phyloP scores from a whole-genome alignment of 2,797 vertebrate species.

The Molossus molossus region DNA sequence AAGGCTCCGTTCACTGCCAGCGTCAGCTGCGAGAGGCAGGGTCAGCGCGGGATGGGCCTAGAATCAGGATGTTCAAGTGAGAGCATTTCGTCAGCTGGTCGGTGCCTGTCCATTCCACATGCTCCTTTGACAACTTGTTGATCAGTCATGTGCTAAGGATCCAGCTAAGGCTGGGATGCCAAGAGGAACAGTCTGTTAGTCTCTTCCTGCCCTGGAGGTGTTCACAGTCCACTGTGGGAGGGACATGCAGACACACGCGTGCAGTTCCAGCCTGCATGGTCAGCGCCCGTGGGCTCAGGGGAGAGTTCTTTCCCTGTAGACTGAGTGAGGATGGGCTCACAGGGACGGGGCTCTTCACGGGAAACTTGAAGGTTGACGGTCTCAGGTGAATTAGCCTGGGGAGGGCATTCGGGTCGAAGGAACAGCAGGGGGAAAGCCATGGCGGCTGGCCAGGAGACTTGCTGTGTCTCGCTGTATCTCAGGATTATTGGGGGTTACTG shows the following conservation, averaged over 20 bases:
- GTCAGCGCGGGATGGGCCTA: background rate
- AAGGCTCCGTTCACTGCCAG: slow-evolving; percentile 44
- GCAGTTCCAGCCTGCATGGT: no score
- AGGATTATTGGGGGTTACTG: background rate
- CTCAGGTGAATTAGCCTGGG: background rate
- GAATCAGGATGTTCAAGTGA: slow-evolving; percentile 32
- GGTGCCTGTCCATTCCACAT: slow-evolving; percentile 26
- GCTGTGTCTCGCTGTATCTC: background rate
- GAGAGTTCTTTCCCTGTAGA: background rate
- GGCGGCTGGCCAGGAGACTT: background rate
- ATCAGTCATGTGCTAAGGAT: background rate
- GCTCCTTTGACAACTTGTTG: slow-evolving; percentile 3
- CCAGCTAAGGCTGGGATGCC: background rate
- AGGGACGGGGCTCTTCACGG: background rate
- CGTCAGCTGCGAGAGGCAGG: slow-evolving; percentile 52
- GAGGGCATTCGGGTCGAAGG: background rate
- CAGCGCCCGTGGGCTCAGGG: no score
- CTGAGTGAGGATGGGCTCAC: background rate
- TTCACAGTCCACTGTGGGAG: background rate
- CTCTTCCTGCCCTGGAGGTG: background rate
- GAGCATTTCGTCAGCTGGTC: background rate
- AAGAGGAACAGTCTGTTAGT: background rate
- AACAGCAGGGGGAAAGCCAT: accelerated
- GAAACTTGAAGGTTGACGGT: background rate
- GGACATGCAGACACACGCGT: accelerated